A percentile compares a stretch with the other conserved stretches of the same genome.
Evolutionary conservation across 2,113 vertebrate genomes (phyloP).

Genomic region (Takifugu bimaculatus): DNA sequence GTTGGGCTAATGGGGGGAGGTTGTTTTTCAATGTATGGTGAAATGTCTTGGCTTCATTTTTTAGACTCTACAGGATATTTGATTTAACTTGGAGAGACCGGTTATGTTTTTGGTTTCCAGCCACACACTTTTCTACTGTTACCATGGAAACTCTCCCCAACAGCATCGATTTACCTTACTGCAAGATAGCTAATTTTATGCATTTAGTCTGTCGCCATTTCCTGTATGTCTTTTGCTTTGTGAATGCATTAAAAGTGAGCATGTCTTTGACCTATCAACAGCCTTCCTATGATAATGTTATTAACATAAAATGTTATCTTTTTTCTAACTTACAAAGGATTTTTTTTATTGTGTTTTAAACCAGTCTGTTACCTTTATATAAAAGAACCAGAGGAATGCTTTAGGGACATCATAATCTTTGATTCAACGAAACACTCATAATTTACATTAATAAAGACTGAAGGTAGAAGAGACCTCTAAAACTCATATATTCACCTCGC

Average conservation of each 20-base stretch:
- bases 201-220: not conserved
- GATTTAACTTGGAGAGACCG: constrained; percentile 1
- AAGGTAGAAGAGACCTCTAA: too few species aligned
- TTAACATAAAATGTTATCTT: too few species aligned
- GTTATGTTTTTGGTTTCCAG: constrained; percentile 8
- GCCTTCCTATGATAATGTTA: too few species aligned
- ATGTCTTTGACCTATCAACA: not conserved
- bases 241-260: not conserved
- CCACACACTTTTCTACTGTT: constrained; percentile 20
- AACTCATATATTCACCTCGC: too few species aligned
- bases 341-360: too few species aligned
- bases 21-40: not conserved
- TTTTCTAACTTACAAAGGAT: too few species aligned
- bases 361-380: too few species aligned
- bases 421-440: too few species aligned
- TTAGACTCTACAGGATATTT: constrained; percentile 7
- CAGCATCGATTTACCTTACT: constrained; percentile 9
- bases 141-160: constrained; percentile 25
- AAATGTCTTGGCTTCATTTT: too few species aligned
- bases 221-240: not conserved
- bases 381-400: too few species aligned
- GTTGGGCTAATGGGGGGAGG: constrained; percentile 2
- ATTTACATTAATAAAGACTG: too few species aligned
- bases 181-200: constrained; percentile 28
- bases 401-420: too few species aligned